Conservation (phyloP, 2,113 vertebrate species). For the Tetraodon nigroviridis region DNA sequence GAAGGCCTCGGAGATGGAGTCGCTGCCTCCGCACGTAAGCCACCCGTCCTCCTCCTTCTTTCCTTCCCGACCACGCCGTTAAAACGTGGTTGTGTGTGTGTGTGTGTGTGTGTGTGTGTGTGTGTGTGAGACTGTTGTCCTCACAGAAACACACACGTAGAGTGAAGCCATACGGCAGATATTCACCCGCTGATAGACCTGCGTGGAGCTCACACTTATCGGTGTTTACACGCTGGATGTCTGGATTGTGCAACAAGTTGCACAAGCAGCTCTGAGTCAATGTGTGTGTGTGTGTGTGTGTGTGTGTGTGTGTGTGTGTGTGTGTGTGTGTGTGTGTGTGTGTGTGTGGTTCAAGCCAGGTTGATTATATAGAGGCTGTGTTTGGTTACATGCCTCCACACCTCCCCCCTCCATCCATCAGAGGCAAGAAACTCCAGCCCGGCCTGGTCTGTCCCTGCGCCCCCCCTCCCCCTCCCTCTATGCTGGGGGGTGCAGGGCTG, state of each 20-base stretch:
- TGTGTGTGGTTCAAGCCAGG: conserved; percentile 33
- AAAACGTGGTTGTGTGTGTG: conserved; percentile 10
- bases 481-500: conserved; percentile 32
- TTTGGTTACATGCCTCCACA: conserved; percentile 60
- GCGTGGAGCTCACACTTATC: conserved; percentile 5
- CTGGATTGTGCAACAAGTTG: conserved; percentile 49
- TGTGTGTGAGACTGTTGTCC: conserved; percentile 41
- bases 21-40: conserved; percentile 73
- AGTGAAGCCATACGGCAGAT: no score
- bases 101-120: no score
- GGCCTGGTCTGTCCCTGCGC: conserved; percentile 15
- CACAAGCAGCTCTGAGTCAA: conserved; percentile 46
- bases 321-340: no score
- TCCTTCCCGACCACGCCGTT: no score
- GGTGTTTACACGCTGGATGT: conserved; percentile 26
- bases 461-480: background rate
- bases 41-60: conserved; percentile 19
- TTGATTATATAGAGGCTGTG: conserved; percentile 48
- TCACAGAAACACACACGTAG: background rate
- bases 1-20: conserved; percentile 93
- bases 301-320: no score
- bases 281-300: conserved; percentile 38
- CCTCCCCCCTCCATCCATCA: conserved; percentile 39
- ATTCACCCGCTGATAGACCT: background rate
- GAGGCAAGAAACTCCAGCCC: conserved; percentile 57